Percentiles rank a stretch among this genome's conserved stretches.
phyloP scores from a whole-genome alignment of 2,113 vertebrate genomes.

The Ciconia stormi region DNA sequence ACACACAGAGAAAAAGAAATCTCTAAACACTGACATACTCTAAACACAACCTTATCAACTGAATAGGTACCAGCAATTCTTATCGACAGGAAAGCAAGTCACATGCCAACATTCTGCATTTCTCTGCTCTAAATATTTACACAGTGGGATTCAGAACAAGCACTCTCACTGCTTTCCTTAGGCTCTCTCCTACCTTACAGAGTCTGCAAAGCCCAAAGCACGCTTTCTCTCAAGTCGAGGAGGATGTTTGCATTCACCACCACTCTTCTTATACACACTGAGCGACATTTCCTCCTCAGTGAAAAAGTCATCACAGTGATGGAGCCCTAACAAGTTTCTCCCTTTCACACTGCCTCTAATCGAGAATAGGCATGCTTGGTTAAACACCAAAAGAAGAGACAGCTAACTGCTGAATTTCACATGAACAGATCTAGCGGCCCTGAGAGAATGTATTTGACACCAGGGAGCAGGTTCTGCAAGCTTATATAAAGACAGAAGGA shows the following conservation, averaged over 20 bases:
- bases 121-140: neutral
- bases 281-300: neutral
- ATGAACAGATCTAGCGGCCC: neutral
- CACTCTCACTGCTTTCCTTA: neutral
- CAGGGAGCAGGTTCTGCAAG: slow-evolving; percentile 1
- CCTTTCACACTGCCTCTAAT: neutral
- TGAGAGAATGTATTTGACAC: neutral
- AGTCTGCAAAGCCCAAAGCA: neutral
- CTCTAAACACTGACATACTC: neutral
- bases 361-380: neutral
- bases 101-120: neutral
- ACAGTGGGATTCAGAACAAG: neutral
- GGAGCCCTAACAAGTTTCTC: neutral
- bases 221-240: neutral
- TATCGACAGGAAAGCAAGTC: neutral
- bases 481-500: neutral
- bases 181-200: neutral
- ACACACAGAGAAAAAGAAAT: neutral
- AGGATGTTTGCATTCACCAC: neutral
- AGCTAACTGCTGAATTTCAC: slow-evolving; percentile 8
- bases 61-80: neutral
- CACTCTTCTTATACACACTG: neutral
- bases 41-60: neutral
- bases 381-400: neutral
- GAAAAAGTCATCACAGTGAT: neutral